Conservation (phyloP, 2,888 invertebrate species). For the Euphydryas editha region DNA sequence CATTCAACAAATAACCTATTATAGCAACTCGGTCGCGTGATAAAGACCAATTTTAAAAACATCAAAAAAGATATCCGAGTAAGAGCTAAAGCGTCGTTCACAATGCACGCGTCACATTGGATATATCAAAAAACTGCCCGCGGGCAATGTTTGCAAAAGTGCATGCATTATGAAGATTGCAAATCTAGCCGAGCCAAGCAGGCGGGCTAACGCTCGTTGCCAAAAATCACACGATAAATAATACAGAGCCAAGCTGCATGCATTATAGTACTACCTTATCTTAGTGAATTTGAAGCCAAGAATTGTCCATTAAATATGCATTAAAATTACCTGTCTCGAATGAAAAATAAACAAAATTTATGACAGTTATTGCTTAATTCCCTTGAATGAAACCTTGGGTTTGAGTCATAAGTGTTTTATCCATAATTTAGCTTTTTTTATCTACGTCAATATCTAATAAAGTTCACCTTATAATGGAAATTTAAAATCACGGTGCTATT, state of each 20-base stretch:
- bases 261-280: constrained; percentile 82
- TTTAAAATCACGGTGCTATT: too few species aligned
- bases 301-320: constrained; percentile 83
- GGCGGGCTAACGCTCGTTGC: constrained; percentile 72
- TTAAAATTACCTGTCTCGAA: constrained; percentile 81
- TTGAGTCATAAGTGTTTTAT: background rate
- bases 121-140: constrained; percentile 54
- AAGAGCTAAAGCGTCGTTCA: constrained; percentile 30
- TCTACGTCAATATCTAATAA: too few species aligned
- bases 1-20: background rate
- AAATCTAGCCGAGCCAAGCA: constrained; percentile 80
- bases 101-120: constrained; percentile 49
- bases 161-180: constrained; percentile 83
- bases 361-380: constrained; percentile 55
- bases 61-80: constrained; percentile 12
- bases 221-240: constrained; percentile 84
- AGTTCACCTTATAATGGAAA: too few species aligned
- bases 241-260: constrained; percentile 79
- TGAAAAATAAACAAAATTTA: constrained; percentile 68
- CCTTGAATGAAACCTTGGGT: constrained; percentile 36
- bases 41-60: constrained; percentile 10
- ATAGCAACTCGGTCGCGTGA: background rate
- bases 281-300: constrained; percentile 83
- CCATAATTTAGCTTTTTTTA: background rate
- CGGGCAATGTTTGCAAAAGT: constrained; percentile 71